Evolutionary conservation across 64 coral and sea anemone species (phyloP), one percentile per base, ranked within the genome.

Genomic region (Pachyseris speciosa): DNA sequence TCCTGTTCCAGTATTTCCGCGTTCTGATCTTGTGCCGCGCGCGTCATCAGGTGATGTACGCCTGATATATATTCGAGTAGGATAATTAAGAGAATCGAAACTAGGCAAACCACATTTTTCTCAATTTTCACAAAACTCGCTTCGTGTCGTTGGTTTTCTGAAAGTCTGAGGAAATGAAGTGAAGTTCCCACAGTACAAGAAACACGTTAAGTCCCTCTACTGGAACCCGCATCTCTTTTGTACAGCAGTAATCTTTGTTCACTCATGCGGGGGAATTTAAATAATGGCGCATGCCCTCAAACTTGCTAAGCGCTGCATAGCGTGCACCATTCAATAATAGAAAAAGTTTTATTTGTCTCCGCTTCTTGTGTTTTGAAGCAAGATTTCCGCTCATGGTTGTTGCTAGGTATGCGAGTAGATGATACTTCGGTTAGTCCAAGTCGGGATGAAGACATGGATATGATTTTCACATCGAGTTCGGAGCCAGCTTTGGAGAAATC

Each of bases 321-420:
- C 95, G 95, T 96, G 95, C 86, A 96, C 92, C 86, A 90, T 96
- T 96, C 95, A 96, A 96, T 96, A 96, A 96, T 96, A 96, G 83
- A 88, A 96, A 96, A 86, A 93, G 87, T 89, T 93, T 90, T 93
- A 89, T 93, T 96, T 96, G 85, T 89, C 61, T 86, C 72, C 59
- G 75, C 50, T 80, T 83, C 59, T 74, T 64, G 59, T 91, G 49
- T 70, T 91, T 95, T 13, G 36, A 83, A 84, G 44, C 78, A 64
- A 87, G 40, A 86, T 81, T 53, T 93, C 48, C 36, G 75, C 86
- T 89, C 51, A 93, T 96, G 91, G 47, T 86, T 60, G 71, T 42
- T 52, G 49, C 26, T 33, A 75, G 74, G 65, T 29, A 96, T 96
- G 95, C 92, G 89, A 75, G 44, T 70, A 58, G 89, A 84, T 86